Percentiles rank a stretch among this genome's conserved stretches.
Conservation (phyloP, 2,113 vertebrate species). For the Heterochromis multidens region DNA sequence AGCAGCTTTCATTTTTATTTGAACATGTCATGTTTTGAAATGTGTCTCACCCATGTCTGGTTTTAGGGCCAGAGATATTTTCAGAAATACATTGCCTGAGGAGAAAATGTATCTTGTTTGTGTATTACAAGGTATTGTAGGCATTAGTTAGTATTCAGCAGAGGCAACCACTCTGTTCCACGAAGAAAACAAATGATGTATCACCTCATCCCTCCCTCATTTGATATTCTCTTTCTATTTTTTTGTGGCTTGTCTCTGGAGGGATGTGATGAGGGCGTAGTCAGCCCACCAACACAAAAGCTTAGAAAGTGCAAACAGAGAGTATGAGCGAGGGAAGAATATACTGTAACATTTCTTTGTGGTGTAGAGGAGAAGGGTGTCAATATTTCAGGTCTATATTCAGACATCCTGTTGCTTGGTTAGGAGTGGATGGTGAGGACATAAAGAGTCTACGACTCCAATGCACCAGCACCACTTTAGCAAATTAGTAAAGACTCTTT, state of each 20-base stretch:
- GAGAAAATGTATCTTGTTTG: not conserved
- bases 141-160: not conserved
- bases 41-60: not conserved
- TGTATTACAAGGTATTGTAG: not conserved
- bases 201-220: conserved; percentile 31
- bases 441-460: not conserved
- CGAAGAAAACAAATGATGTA: conserved; percentile 26
- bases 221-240: conserved; percentile 19
- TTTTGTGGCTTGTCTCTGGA: not conserved
- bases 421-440: not conserved
- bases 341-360: not conserved
- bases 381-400: conserved; percentile 46
- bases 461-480: not conserved
- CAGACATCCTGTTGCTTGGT: conserved; percentile 34
- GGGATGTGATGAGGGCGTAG: conserved; percentile 7
- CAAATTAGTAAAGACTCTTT: not conserved
- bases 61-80: not conserved
- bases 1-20: not conserved
- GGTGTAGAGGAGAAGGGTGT: conserved; percentile 22
- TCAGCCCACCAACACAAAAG: conserved; percentile 6
- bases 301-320: conserved; percentile 11
- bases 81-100: not conserved
- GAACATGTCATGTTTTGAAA: not conserved
- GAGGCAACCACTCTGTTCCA: not conserved
- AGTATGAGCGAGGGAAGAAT: conserved; percentile 4